Conservation (phyloP, 2,888 invertebrate genomes). For the Oconnorella tubifera region DNA sequence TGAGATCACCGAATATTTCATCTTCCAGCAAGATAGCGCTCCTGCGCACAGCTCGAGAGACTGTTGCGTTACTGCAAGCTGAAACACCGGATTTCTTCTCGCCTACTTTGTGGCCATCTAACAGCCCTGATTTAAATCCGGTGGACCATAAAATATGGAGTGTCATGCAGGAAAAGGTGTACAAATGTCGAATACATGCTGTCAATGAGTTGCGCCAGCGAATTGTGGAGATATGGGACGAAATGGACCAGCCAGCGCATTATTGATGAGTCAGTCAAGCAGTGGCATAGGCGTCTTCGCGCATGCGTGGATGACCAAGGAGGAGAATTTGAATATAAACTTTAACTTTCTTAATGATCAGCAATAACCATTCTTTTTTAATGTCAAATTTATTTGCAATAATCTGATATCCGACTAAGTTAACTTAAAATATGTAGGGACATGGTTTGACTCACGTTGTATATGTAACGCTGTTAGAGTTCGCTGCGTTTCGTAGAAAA, state of each 20-base stretch:
- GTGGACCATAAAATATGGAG: constrained; percentile 9
- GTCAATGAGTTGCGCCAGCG: constrained; percentile 4
- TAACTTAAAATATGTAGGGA: too few species aligned
- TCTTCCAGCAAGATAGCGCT: constrained; percentile 7
- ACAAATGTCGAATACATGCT: neutral
- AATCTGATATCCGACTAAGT: too few species aligned
- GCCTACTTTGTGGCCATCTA: constrained; percentile 8
- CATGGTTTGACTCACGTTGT: too few species aligned
- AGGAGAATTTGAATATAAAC: too few species aligned
- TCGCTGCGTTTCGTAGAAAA: too few species aligned
- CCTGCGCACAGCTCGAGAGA: constrained; percentile 10
- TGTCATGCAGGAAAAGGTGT: neutral
- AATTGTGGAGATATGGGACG: neutral
- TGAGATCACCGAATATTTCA: neutral
- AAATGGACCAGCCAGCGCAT: constrained; percentile 7
- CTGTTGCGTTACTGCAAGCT: constrained; percentile 3
- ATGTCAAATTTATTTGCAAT: too few species aligned
- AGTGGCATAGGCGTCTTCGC: constrained; percentile 1
- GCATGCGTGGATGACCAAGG: neutral
- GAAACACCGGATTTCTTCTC: constrained; percentile 11
- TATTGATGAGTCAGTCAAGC: constrained; percentile 1
- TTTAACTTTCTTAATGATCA: too few species aligned
- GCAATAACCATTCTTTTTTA: too few species aligned
- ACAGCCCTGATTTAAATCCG: constrained; percentile 14
- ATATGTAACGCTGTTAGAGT: too few species aligned